Evolutionary conservation across 2,797 vertebrate genomes (phyloP), one percentile per base, ranked within the genome.

Genomic region (Phalloptychus januarius): DNA sequence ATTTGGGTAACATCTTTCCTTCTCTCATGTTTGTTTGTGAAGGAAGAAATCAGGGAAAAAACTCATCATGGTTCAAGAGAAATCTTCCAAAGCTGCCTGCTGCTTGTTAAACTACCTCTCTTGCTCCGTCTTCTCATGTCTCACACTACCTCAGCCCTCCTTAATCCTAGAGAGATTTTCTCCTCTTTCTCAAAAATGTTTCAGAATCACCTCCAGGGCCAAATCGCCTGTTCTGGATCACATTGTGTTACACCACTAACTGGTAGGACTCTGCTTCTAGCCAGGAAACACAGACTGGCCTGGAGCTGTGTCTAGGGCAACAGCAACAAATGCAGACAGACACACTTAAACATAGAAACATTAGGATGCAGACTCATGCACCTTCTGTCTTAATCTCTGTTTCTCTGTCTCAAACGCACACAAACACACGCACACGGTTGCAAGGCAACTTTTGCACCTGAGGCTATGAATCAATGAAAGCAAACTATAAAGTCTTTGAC

Each of bases 231-330:
- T 92, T 83, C 83, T 79, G 79, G 83, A 79, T 84, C 76, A 36
- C 79, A 1, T 88, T 77, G 79, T 89, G 87, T 92, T 91, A 90
- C 92, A 87, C 91, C 79, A 28, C 81, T 71, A 82, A 86, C 86
- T 75, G 76, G 78, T 75, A 75, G 69, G 72, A 88, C 76, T 86
- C 65, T 88, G 91, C 93, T 93, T 83, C 75, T 48, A 86, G 94
- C 90, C 84, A 93, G 91, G 82, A 94, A 93, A 91, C 89, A 84
- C 83, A 89, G 83, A 77, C 79, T 84, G 88, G 86, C 93, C 93
- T 65, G 78, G 65, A 91, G 94, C 90, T 83, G 77, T 94, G 93
- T 95, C 95, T 93, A 88, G 91, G 90, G 90, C 90, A 92, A 92
- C 84, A 93, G 86, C 80, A 83, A 28, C 58, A 52, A 50, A 82